A percentile compares a stretch with the other conserved stretches of the same genome.
phyloP scores from a whole-genome alignment of 2,888 invertebrate genomes.

The Rhagium mordax region DNA sequence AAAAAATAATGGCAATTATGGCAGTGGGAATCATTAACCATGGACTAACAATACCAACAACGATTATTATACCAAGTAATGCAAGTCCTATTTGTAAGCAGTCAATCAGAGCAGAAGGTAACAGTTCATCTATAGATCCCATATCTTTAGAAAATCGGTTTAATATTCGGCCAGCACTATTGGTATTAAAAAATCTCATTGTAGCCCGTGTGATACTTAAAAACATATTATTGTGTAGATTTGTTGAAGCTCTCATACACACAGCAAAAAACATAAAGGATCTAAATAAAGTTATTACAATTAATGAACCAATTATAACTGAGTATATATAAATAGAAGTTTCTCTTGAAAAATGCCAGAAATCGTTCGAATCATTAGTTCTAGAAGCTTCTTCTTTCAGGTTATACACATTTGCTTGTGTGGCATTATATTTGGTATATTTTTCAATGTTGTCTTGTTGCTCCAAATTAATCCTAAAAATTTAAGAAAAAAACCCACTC shows the following conservation, averaged over 20 bases:
- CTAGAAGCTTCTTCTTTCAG: neutral
- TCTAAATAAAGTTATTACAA: slow-evolving; percentile 69
- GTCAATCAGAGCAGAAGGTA: slow-evolving; percentile 72
- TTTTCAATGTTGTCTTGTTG: slow-evolving; percentile 52
- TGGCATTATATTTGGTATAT: slow-evolving; percentile 18
- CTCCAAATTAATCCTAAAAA: slow-evolving; percentile 63
- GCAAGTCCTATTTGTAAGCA: slow-evolving; percentile 74
- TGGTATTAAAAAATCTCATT: slow-evolving; percentile 80
- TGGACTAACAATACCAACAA: slow-evolving; percentile 81
- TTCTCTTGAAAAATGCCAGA: slow-evolving; percentile 65
- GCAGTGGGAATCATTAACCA: slow-evolving; percentile 79
- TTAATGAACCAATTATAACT: slow-evolving; percentile 67
- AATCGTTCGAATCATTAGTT: slow-evolving; percentile 41
- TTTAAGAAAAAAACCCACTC: neutral
- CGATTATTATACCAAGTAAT: slow-evolving; percentile 80
- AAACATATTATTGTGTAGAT: slow-evolving; percentile 73
- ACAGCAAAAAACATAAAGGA: slow-evolving; percentile 72
- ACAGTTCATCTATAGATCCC: slow-evolving; percentile 73
- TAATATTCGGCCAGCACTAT: slow-evolving; percentile 76
- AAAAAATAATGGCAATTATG: slow-evolving; percentile 77
- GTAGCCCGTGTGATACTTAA: slow-evolving; percentile 74
- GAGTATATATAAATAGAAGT: slow-evolving; percentile 67
- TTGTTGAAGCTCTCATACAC: slow-evolving; percentile 73
- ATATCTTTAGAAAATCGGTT: slow-evolving; percentile 83
- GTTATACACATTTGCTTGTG: neutral